Conservation (phyloP, 2,797 vertebrate species). For the Peromyscus aztecus region DNA sequence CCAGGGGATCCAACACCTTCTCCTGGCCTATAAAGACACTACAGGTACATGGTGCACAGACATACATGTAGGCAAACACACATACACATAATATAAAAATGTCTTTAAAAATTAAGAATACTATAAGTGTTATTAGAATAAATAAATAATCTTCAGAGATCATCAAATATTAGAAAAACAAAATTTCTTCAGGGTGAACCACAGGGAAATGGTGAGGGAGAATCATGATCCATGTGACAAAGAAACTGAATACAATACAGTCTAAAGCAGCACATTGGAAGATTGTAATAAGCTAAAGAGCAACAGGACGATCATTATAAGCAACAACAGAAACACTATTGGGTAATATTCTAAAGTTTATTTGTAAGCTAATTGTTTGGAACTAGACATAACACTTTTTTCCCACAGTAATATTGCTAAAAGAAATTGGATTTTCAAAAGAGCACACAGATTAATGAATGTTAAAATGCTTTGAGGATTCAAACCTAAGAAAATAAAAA, state of each 20-base stretch:
- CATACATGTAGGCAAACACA: not conserved
- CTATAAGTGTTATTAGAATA: slow-evolving; percentile 39
- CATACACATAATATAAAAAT: not conserved
- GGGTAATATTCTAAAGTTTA: slow-evolving; percentile 36
- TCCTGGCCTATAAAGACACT: not conserved
- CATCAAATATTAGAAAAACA: slow-evolving; percentile 47
- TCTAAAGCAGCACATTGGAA: slow-evolving; percentile 13
- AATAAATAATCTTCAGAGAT: not conserved
- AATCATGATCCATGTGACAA: slow-evolving; percentile 5
- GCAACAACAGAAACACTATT: slow-evolving; percentile 47
- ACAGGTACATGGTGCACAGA: not conserved
- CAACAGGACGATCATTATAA: slow-evolving; percentile 10
- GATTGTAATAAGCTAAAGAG: slow-evolving; percentile 39
- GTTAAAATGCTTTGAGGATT: slow-evolving; percentile 43
- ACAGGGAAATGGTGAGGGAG: not conserved
- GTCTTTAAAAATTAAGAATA: not conserved
- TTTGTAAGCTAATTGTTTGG: slow-evolving; percentile 55
- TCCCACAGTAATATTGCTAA: slow-evolving; percentile 47
- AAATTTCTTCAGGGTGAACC: slow-evolving; percentile 39
- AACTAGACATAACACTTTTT: slow-evolving; percentile 57
- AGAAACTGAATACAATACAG: slow-evolving; percentile 38
- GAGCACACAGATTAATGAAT: not conserved
- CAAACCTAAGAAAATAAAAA: slow-evolving; percentile 65
- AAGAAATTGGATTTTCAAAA: slow-evolving; percentile 35
- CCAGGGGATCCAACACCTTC: not conserved